Percentiles rank a stretch among this genome's conserved stretches.
Conservation (phyloP, 2,888 invertebrate genomes). For the Synergus umbraculus region DNA sequence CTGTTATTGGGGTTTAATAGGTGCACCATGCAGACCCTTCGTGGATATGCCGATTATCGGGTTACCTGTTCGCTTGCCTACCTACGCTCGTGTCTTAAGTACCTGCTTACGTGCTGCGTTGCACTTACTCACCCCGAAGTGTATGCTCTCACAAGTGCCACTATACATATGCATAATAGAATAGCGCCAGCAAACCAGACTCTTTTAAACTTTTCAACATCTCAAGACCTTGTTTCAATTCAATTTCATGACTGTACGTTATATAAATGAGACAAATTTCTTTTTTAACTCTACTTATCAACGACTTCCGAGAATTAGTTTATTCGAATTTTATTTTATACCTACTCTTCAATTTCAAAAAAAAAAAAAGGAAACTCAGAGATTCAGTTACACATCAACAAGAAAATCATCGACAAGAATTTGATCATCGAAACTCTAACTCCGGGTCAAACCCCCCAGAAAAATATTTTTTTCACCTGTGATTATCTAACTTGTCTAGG, state of each 20-base stretch:
- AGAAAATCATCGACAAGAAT: no score
- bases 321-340: neutral
- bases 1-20: conserved; percentile 73
- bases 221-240: conserved; percentile 24
- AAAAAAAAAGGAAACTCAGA: no score
- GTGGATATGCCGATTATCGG: conserved; percentile 72
- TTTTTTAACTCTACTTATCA: conserved; percentile 1
- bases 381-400: no score
- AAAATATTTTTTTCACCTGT: no score
- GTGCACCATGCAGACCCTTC: conserved; percentile 61
- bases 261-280: conserved; percentile 1
- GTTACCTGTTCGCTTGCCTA: conserved; percentile 61
- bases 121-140: conserved; percentile 49
- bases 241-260: conserved; percentile 11
- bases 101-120: conserved; percentile 56
- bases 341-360: no score
- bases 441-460: no score
- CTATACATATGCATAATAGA: conserved; percentile 50
- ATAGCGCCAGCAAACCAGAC: conserved; percentile 10
- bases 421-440: no score
- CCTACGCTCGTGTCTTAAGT: conserved; percentile 55
- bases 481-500: no score
- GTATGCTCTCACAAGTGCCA: conserved; percentile 58
- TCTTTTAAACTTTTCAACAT: conserved; percentile 6
- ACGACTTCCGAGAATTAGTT: neutral